Base-by-base conservation (phyloP, 2,888 invertebrate genomes). In the Eilema caniola region DNA sequence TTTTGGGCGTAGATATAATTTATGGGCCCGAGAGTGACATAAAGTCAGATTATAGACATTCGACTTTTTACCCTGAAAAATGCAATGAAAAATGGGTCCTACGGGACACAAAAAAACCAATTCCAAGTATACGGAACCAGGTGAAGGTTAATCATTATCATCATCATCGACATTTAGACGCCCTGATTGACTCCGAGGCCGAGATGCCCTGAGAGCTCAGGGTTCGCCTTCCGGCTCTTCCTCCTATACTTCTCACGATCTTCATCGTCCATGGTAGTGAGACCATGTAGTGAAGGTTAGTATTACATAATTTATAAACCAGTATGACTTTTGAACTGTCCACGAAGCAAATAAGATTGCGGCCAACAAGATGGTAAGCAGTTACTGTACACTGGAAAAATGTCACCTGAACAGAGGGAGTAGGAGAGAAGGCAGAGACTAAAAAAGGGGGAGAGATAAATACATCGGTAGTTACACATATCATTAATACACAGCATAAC, bases 241-340 rank as follows among this genome's bases (percentile, higher is more conserved):
- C n/a, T n/a, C n/a, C n/a, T n/a, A n/a, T n/a, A n/a, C n/a, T n/a
- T n/a, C n/a, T n/a, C n/a, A n/a, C n/a, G n/a, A n/a, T n/a, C n/a
- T n/a, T n/a, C n/a, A n/a, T n/a, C n/a, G n/a, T n/a, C n/a, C n/a
- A n/a, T n/a, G n/a, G n/a, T n/a, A n/a, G n/a, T n/a, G n/a, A n/a
- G n/a, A n/a, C n/a, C n/a, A n/a, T n/a, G n/a, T n/a, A n/a, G 53
- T n/a, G 53, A 53, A 53, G 53, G 53, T 53, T 53, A 53, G 53
- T 53, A 53, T 53, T 53, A 53, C 53, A 53, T 53, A 53, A 53
- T 53, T n/a, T 53, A 53, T 53, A 53, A 20, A 47, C 16, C 47
- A 16, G 20, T 47, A 47, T 20, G 47, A 7, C 20, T 47, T 47
- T 16, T 41, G 16, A 16, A 41, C 41, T 41, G 3, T 37, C 16